A percentile compares a stretch with the other conserved stretches of the same genome.
Evolutionary conservation across 2,797 vertebrate species (phyloP).

Genomic region (Lutjanus campechanus): DNA sequence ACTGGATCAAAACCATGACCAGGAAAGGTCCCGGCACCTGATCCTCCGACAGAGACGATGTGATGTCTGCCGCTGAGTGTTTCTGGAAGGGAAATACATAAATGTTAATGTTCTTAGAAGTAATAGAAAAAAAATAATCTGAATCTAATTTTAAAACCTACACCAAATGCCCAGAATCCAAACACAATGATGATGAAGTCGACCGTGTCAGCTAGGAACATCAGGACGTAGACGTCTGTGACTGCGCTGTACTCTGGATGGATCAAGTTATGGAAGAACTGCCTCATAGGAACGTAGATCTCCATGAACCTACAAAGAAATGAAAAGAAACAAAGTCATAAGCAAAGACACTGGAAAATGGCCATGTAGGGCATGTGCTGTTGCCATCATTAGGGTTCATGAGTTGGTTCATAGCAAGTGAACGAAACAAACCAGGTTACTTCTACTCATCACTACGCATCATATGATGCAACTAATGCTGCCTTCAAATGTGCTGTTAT

Average conservation of each 20-base stretch:
- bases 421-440: too few species aligned
- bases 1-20: conserved; percentile 99
- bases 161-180: conserved; percentile 98
- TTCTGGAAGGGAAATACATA: conserved; percentile 85
- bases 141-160: conserved; percentile 78
- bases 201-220: conserved; percentile 97
- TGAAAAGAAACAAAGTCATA: not conserved
- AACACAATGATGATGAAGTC: conserved; percentile 99
- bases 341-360: not conserved
- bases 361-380: too few species aligned
- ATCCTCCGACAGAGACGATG: conserved; percentile 96
- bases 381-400: not conserved
- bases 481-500: too few species aligned
- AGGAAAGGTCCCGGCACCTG: conserved; percentile 96
- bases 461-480: too few species aligned
- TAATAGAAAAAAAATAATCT: not conserved
- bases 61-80: conserved; percentile 97
- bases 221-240: conserved; percentile 97
- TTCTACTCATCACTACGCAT: too few species aligned
- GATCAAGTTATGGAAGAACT: conserved; percentile 98
- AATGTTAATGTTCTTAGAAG: not conserved
- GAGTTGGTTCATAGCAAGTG: too few species aligned
- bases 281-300: conserved; percentile 93
- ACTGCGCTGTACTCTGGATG: conserved; percentile 99
- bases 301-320: conserved; percentile 87